These are phyloP conservation scores for Drosophila aff. DNA, from an alignment of 1,140 invertebrate species.

Conservation along the genomic window DNA sequence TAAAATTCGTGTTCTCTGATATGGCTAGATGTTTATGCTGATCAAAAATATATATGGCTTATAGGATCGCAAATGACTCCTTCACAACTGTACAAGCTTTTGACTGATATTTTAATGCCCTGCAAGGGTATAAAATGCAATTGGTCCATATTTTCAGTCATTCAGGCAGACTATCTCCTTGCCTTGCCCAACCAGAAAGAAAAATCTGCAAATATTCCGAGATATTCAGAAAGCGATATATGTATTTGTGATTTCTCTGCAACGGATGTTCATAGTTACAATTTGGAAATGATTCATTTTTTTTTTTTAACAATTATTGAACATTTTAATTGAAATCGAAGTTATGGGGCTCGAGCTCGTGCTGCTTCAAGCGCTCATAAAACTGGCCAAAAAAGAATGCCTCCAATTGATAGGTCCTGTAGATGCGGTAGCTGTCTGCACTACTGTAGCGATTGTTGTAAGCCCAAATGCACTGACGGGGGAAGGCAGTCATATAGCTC, in stretches of 20 bases:
- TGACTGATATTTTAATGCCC: too few relatives aligned
- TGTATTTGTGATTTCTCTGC: background rate
- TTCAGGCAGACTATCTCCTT: background rate
- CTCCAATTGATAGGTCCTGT: slow-evolving; percentile 40
- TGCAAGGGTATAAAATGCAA: too few relatives aligned
- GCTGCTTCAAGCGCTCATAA: slow-evolving; percentile 28
- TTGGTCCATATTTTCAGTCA: too few relatives aligned
- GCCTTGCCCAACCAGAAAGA: background rate
- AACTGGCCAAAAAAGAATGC: slow-evolving; percentile 51
- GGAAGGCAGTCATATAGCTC: slow-evolving; percentile 12
- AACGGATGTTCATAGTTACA: background rate
- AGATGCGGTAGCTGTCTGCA: slow-evolving; percentile 32
- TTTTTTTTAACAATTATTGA: background rate
- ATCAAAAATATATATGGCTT: too few relatives aligned
- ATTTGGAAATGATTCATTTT: background rate
- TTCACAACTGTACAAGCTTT: too few relatives aligned
- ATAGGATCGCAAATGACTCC: too few relatives aligned
- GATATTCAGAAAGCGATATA: background rate
- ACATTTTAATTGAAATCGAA: slow-evolving; percentile 14
- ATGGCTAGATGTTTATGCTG: too few relatives aligned
- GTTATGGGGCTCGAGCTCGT: slow-evolving; percentile 29
- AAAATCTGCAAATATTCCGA: background rate
- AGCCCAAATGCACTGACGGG: slow-evolving; percentile 50
- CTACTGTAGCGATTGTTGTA: slow-evolving; percentile 30
- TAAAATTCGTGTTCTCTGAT: too few relatives aligned